Base-by-base conservation (phyloP, 1,140 invertebrate genomes). In the Drosophila ercepeae region DNA sequence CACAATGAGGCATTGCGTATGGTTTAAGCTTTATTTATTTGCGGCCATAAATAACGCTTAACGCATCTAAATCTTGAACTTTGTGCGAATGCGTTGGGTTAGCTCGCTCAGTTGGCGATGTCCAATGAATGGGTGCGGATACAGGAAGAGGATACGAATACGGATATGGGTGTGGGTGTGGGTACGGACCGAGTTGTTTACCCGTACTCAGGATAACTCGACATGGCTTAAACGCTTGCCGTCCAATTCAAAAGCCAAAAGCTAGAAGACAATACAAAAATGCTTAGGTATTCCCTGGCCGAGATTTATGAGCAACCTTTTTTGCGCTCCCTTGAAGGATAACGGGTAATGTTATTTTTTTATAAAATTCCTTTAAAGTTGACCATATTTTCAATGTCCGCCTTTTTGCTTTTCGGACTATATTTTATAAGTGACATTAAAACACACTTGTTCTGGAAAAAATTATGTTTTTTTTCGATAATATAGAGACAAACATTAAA, bases 21-120 rank as follows among this genome's bases (percentile, higher is more conserved):
- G 82, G 83, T 89, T 82, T 88, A 88, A 88, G 82, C 82, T 63
- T 88, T 88, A 88, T 88, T 88, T 88, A 88, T 88, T 88, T 88
- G 82, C 70, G 82, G 82, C 82, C 83, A 88, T 88, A 88, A 88
- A 88, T 88, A 89, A 88, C 82, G 82, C 82, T 88, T 88, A 88
- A 88, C 82, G 82, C 83, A 88, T 88, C 82, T 88, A 88, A 88
- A 88, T 88, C 82, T 88, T 88, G 69, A 89, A 88, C 82, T 88
- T 88, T 82, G 83, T 86, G 71, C 61, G 81, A 83, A 75, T 83
- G 78, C 81, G 75, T 46, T 76, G 75, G 57, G 69, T 60, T 59
- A 52, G 65, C 32, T 58, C 19, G 41, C 13, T 14, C 53, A 27
- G 55, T 21, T 25, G 44, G 1, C 3, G 18, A 32, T 32, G 29